Evolutionary conservation across 1,140 invertebrate species (phyloP), one percentile per base, ranked within the genome.

Genomic region (Lasioglossum albipes): DNA sequence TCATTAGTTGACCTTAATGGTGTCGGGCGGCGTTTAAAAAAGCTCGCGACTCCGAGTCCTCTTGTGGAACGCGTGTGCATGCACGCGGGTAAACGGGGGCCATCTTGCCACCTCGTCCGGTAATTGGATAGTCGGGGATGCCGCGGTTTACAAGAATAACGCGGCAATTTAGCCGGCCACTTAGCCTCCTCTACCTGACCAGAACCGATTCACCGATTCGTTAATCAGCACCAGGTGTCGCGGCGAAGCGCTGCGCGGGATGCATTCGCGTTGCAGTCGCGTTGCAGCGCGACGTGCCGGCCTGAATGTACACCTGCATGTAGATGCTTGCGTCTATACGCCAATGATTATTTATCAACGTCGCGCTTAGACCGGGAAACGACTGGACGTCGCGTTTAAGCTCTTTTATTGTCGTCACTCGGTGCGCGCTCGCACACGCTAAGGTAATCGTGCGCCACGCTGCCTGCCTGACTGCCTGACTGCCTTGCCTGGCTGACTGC

Each of bases 201-300:
- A 71, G 82, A 68, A 84, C 66, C 86, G 86, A 87, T 87, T 81
- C 82, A 64, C 59, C 86, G 86, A 87, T 87, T 80, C 83, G 76
- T 87, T 87, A 87, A 87, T 87, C 86, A 87, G 86, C 74, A 78
- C 84, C 86, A 87, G 86, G 86, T 87, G 86, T 87, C 82, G 75
- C 72, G 64, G 18, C 57, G 67, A 45, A 16, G 18, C 52, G 16
- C 52, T 6, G 0, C 10, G 45, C 0, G 45, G 36, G 36, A 36
- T 36, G 36, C 36, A 36, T 36, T 13, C 10, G 45, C 45, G 10
- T 12, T 13, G 45, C 45, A 49, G 1, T 12, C 85, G 86, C 84
- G 86, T 86, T 79, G 75, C 71, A 57, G 18, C 57, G 67, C 54
- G 52, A 6, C 52, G 16, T 12, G 16, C 68, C 42, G 42, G 65